Evolutionary conservation across 2,888 invertebrate species (phyloP).

Genomic region (Pinctada fucata): DNA sequence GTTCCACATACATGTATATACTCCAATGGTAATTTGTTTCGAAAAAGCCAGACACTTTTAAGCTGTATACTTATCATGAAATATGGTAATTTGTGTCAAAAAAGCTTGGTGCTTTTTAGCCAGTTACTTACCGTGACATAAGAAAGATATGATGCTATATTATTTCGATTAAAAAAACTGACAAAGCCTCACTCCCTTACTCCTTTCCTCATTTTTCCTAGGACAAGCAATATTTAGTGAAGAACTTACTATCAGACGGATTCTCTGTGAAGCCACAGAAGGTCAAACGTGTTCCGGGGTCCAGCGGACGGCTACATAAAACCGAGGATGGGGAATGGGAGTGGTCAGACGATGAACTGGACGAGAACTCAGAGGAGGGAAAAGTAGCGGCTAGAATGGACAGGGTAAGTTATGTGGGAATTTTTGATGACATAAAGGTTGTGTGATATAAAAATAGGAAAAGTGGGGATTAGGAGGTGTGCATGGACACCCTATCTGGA

Average conservation of each 20-base stretch:
- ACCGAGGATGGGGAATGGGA: constrained; percentile 99
- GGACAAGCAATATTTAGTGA: constrained; percentile 73
- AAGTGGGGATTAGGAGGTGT: too few relatives aligned
- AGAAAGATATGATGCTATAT: too few relatives aligned
- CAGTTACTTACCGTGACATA: too few relatives aligned
- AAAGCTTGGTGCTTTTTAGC: too few relatives aligned
- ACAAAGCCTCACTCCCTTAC: too few relatives aligned
- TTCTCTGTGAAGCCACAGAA: constrained; percentile 88
- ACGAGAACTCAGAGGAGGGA: constrained; percentile 67
- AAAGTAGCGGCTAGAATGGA: constrained; percentile 54
- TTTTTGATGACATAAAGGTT: background rate
- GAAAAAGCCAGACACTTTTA: too few relatives aligned
- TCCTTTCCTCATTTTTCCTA: constrained; percentile 26
- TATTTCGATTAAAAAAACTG: too few relatives aligned
- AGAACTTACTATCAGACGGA: constrained; percentile 71
- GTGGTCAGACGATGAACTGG: constrained; percentile 96
- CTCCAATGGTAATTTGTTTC: too few relatives aligned
- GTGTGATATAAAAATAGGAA: background rate
- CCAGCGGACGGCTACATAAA: constrained; percentile 79
- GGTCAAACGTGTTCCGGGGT: constrained; percentile 77
- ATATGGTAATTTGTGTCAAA: too few relatives aligned
- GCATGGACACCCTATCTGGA: too few relatives aligned
- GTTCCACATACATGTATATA: too few relatives aligned
- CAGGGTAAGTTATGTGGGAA: constrained; percentile 50
- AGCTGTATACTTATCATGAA: too few relatives aligned